Evolutionary conservation across 2,113 vertebrate genomes (phyloP).

Genomic region (Hiodon tergisus): DNA sequence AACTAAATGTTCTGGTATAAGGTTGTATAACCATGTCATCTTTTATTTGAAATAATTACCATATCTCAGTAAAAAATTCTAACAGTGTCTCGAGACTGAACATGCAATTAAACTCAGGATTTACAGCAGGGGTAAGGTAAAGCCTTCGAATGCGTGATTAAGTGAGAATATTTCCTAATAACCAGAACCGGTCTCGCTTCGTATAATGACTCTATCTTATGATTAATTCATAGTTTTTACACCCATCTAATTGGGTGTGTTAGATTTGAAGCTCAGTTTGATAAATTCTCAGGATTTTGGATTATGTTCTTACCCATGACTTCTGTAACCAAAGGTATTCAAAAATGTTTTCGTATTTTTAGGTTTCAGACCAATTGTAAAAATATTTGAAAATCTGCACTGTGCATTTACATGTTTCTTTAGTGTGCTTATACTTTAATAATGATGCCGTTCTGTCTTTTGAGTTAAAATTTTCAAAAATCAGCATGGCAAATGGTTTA

Average conservation of each 20-base stretch:
- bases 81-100: slow-evolving; percentile 9
- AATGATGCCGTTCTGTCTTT: no score
- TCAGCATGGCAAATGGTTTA: not conserved
- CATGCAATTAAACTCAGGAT: slow-evolving; percentile 18
- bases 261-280: slow-evolving; percentile 18
- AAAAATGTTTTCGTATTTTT: slow-evolving; percentile 17
- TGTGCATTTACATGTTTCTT: no score
- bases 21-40: not conserved
- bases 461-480: no score
- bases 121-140: slow-evolving; percentile 18
- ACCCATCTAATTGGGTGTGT: slow-evolving; percentile 23
- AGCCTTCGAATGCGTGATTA: slow-evolving; percentile 26
- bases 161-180: slow-evolving; percentile 24
- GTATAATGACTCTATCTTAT: slow-evolving; percentile 27
- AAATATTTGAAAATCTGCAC: slow-evolving; percentile 11
- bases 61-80: slow-evolving; percentile 5
- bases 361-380: not conserved
- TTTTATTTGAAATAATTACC: slow-evolving; percentile 7
- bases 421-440: no score
- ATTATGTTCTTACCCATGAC: slow-evolving; percentile 20
- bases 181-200: not conserved
- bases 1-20: no score
- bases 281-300: slow-evolving; percentile 28
- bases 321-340: slow-evolving; percentile 8
- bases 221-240: slow-evolving; percentile 28